Evolutionary conservation across 2,113 vertebrate species (phyloP), one percentile per base, ranked within the genome.

Genomic region (Nycticryphes semicollaris): DNA sequence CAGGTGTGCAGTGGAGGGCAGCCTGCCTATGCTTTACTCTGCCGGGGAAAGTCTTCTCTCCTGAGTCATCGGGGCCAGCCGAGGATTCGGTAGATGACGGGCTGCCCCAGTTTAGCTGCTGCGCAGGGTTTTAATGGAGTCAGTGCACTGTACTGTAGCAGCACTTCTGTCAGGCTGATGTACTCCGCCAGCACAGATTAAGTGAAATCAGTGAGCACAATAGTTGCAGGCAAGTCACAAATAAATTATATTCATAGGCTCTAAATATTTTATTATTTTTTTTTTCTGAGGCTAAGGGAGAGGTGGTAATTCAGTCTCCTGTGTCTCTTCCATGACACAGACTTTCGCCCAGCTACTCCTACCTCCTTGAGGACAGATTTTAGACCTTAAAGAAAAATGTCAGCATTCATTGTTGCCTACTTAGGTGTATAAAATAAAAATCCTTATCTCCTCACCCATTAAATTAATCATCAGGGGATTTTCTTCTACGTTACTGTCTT

Each of bases 201-300:
- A 92, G 83, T 92, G 60, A 96, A 96, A 87, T 60, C 92, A 91
- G 64, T 95, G 79, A 94, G 86, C 73, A 73, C 77, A 78, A 94
- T 51, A 90, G 50, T 93, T 79, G 92, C 50, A 84, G 94, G 69
- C 96, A 94, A 93, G 84, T 88, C 86, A 92, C 89, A 90, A 92
- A 91, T 91, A 94, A 93, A 95, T 95, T 93, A 87, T 78, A 90
- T 89, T 94, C 87, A 76, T 75, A 91, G 74, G 66, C 62, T 94
- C 94, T 96, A 96, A 95, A 89, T 97, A 86, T 97, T 92, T 94
- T 81, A 84, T 91, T 78, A 4, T 53, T 53, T 50, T 51, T 25
- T 69, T 91, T 56, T 81, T 30, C 75, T 68, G 69, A 95, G 77
- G 56, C 84, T 87, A 62, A 86, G 10, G 75, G 30, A 30, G 28